These are phyloP conservation scores for Syrphus vitripennis DNA, from an alignment of 2,888 invertebrate species.

Conservation along the genomic window DNA sequence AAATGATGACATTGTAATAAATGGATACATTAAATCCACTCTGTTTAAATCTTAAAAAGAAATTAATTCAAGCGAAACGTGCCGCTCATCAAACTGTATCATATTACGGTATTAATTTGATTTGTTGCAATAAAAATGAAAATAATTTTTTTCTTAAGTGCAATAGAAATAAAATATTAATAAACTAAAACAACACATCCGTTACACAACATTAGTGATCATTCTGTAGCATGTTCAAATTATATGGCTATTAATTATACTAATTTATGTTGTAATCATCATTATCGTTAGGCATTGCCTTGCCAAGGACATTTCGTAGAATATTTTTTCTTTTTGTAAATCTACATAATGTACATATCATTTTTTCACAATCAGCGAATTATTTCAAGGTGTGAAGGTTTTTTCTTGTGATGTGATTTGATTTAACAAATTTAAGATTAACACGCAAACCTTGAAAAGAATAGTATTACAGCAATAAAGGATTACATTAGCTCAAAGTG, in stretches of 20 bases:
- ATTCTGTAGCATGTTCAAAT: neutral
- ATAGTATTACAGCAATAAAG: neutral
- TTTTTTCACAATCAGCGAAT: neutral
- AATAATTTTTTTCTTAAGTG: neutral
- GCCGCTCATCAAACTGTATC: conserved; percentile 10
- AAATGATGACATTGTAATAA: neutral
- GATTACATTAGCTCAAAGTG: neutral
- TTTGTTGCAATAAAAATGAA: conserved; percentile 12
- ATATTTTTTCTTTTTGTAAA: too few species aligned
- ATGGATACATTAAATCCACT: neutral
- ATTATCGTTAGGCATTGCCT: neutral
- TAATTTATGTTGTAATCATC: conserved; percentile 33
- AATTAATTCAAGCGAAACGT: conserved; percentile 25
- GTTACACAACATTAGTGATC: conserved; percentile 21
- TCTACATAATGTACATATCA: neutral
- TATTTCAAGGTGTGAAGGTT: neutral
- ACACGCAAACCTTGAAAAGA: conserved; percentile 11
- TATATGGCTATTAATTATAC: conserved; percentile 16
- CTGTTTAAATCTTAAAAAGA: neutral
- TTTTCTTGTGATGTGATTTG: conserved; percentile 25
- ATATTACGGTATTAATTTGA: neutral
- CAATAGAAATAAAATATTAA: neutral
- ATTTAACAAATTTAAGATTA: neutral
- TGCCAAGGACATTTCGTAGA: neutral
- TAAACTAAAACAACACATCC: neutral